Percentiles rank a stretch among this genome's conserved stretches.
Conservation (phyloP, 1,140 invertebrate genomes). For the Zaprionus lachaisei region DNA sequence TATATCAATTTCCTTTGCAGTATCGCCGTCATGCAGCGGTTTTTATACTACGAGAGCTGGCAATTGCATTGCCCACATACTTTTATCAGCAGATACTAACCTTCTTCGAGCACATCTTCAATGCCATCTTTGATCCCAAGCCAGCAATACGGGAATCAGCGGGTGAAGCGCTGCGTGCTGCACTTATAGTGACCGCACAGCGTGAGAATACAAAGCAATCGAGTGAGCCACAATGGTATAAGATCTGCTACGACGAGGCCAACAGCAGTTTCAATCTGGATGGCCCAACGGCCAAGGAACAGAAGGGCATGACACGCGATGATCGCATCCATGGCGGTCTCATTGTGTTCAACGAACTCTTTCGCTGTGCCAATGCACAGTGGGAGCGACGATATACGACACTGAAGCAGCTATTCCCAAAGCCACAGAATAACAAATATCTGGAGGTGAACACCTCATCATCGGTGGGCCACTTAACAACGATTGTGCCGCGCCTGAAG, state of each 20-base stretch:
- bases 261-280: slow-evolving; percentile 92
- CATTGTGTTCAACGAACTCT: slow-evolving; percentile 96
- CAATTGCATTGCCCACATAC: slow-evolving; percentile 97
- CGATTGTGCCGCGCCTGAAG: slow-evolving; percentile 83
- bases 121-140: slow-evolving; percentile 96
- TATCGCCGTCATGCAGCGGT: slow-evolving; percentile 96
- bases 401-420: slow-evolving; percentile 86
- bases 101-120: slow-evolving; percentile 98
- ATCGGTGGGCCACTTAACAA: slow-evolving; percentile 65
- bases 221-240: slow-evolving; percentile 95
- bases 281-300: slow-evolving; percentile 86
- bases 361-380: slow-evolving; percentile 95
- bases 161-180: slow-evolving; percentile 95
- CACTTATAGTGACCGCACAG: slow-evolving; percentile 96
- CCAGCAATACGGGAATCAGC: slow-evolving; percentile 96
- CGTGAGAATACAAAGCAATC: slow-evolving; percentile 96
- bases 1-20: slow-evolving; percentile 48
- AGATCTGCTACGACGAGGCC: slow-evolving; percentile 96
- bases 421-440: slow-evolving; percentile 83
- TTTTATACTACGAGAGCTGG: slow-evolving; percentile 96
- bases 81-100: slow-evolving; percentile 99
- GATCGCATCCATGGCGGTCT: slow-evolving; percentile 97
- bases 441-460: slow-evolving; percentile 56
- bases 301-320: slow-evolving; percentile 92
- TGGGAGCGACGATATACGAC: slow-evolving; percentile 93